Evolutionary conservation across 2,113 vertebrate species (phyloP).

Genomic region (Columba janthina): DNA sequence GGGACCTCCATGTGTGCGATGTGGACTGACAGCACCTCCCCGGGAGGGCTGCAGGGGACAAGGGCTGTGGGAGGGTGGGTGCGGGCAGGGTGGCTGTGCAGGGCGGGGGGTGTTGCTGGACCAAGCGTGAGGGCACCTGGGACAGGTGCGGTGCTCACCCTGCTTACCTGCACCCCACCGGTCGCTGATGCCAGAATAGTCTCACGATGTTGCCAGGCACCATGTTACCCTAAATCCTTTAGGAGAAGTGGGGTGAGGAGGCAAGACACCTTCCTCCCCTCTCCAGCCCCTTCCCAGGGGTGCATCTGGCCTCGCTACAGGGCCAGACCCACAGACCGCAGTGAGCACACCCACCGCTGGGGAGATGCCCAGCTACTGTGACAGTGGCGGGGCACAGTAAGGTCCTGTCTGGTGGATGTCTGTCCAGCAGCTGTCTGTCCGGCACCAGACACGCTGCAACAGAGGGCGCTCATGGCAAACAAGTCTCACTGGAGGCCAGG

Average conservation of each 20-base stretch:
- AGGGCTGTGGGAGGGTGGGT: background rate
- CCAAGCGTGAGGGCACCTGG: fast-evolving
- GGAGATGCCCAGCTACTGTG: background rate
- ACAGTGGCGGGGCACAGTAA: fast-evolving
- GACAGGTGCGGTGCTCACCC: too few species aligned
- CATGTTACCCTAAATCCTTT: background rate
- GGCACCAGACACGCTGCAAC: background rate
- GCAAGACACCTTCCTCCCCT: fast-evolving
- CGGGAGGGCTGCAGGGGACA: background rate
- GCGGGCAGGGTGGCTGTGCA: background rate
- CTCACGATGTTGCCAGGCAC: background rate
- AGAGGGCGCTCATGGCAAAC: background rate
- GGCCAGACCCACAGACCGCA: too few species aligned
- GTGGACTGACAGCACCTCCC: background rate
- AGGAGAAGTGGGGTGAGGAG: background rate
- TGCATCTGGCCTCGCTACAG: background rate
- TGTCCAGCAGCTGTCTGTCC: background rate
- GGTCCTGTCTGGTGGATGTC: fast-evolving
- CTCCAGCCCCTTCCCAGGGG: background rate
- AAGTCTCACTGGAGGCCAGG: background rate
- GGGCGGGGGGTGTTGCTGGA: background rate
- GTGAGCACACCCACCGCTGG: fast-evolving
- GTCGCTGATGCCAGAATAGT: background rate
- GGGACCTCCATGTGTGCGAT: fast-evolving
- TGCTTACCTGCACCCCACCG: fast-evolving